These are phyloP conservation scores for Bufotes viridis DNA, from an alignment of 2,797 vertebrate species.

Conservation along the genomic window DNA sequence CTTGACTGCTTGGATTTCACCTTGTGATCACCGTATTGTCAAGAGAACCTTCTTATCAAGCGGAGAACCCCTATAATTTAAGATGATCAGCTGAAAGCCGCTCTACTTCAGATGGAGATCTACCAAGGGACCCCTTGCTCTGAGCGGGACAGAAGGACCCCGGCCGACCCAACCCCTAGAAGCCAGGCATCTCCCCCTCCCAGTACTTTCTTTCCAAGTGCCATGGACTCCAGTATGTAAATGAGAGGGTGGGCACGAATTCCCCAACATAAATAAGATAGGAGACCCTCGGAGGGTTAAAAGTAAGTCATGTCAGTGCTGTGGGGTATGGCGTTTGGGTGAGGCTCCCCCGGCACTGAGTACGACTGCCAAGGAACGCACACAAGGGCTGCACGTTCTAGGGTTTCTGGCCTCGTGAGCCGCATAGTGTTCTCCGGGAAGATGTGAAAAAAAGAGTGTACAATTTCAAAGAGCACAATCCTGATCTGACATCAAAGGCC, in stretches of 20 bases:
- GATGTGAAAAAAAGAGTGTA: slow-evolving; percentile 55
- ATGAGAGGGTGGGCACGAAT: background rate
- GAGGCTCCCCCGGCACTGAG: slow-evolving; percentile 22
- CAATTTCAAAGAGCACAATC: slow-evolving; percentile 55
- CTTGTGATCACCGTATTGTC: too few relatives aligned
- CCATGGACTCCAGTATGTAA: slow-evolving; percentile 9
- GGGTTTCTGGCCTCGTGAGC: slow-evolving; percentile 49
- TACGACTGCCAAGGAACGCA: slow-evolving; percentile 49
- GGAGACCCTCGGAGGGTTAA: background rate
- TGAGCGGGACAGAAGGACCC: too few relatives aligned
- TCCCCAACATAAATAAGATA: background rate
- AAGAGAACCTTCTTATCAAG: too few relatives aligned
- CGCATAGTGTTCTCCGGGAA: slow-evolving; percentile 51
- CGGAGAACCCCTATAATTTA: too few relatives aligned
- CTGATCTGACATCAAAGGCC: slow-evolving; percentile 59
- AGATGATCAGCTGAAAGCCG: too few relatives aligned
- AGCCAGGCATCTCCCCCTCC: background rate
- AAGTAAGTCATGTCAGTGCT: background rate
- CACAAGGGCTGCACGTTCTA: slow-evolving; percentile 49
- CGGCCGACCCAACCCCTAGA: too few relatives aligned
- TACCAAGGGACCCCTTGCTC: too few relatives aligned
- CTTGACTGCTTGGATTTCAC: too few relatives aligned
- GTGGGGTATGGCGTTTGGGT: background rate
- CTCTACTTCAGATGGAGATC: too few relatives aligned
- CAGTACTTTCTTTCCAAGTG: background rate